Percentiles rank a stretch among this genome's conserved stretches.
These are phyloP conservation scores for Cephalopholis sonnerati DNA, from an alignment of 2,113 vertebrate species.

Conservation along the genomic window DNA sequence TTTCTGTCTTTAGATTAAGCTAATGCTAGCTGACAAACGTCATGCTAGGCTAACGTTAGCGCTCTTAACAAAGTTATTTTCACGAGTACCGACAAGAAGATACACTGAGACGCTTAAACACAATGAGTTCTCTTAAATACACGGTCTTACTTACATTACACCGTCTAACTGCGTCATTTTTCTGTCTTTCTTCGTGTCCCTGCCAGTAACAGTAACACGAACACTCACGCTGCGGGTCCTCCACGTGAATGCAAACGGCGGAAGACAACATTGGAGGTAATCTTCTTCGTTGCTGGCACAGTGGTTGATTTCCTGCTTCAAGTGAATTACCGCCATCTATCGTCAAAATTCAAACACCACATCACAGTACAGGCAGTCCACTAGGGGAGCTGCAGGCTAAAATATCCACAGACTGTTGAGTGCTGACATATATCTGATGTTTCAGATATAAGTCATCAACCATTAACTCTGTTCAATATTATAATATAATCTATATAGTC, in stretches of 20 bases:
- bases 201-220: accelerated
- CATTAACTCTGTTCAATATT: too few species aligned
- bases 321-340: constrained; percentile 8
- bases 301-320: neutral
- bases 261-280: constrained; percentile 32
- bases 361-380: neutral
- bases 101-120: neutral
- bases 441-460: too few species aligned
- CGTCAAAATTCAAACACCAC: neutral
- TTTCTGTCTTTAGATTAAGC: neutral
- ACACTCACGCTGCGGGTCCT: neutral
- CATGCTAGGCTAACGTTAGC: constrained; percentile 27
- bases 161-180: constrained; percentile 74
- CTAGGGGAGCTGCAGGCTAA: neutral
- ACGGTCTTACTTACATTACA: constrained; percentile 73
- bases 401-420: neutral
- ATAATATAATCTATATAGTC: too few species aligned
- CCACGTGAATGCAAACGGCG: constrained; percentile 58
- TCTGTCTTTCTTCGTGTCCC: neutral
- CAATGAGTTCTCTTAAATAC: accelerated
- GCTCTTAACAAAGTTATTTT: neutral
- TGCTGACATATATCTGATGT: too few species aligned
- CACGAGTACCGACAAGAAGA: neutral
- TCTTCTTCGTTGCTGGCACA: constrained; percentile 20
- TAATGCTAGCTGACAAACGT: neutral